A percentile compares a stretch with the other conserved stretches of the same genome.
phyloP scores from a whole-genome alignment of 2,113 vertebrate genomes.

The Planiliza haematocheilus region DNA sequence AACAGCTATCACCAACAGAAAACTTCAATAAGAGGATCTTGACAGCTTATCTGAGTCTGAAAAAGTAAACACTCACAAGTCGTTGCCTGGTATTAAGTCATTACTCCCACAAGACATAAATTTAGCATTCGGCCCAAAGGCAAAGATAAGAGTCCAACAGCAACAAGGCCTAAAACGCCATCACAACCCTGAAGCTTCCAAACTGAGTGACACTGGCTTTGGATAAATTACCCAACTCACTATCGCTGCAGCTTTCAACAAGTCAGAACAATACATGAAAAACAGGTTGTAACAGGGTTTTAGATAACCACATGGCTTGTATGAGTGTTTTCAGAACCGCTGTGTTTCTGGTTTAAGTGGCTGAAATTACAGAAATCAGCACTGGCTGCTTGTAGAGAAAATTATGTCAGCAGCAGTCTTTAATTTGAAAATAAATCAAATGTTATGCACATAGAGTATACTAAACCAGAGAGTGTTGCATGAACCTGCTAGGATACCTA shows the following conservation, averaged over 20 bases:
- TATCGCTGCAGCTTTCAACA: too few species aligned
- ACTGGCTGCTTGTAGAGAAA: background rate
- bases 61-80: slow-evolving; percentile 30
- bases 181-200: slow-evolving; percentile 17
- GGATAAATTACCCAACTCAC: background rate
- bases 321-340: background rate
- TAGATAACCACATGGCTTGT: background rate
- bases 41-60: slow-evolving; percentile 10
- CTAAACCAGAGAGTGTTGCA: too few species aligned
- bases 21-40: slow-evolving; percentile 29
- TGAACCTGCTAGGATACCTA: too few species aligned
- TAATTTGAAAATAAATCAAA: too few species aligned
- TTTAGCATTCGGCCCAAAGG: slow-evolving; percentile 10
- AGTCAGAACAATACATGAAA: background rate
- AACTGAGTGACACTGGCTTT: background rate
- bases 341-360: background rate
- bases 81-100: slow-evolving; percentile 59
- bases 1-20: background rate
- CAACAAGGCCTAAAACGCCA: slow-evolving; percentile 25
- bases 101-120: slow-evolving; percentile 29
- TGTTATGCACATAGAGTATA: too few species aligned
- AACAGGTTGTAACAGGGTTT: background rate
- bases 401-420: background rate
- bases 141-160: slow-evolving; percentile 31
- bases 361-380: background rate